Base-by-base conservation (phyloP, 1,140 invertebrate genomes). In the Battus philenor region DNA sequence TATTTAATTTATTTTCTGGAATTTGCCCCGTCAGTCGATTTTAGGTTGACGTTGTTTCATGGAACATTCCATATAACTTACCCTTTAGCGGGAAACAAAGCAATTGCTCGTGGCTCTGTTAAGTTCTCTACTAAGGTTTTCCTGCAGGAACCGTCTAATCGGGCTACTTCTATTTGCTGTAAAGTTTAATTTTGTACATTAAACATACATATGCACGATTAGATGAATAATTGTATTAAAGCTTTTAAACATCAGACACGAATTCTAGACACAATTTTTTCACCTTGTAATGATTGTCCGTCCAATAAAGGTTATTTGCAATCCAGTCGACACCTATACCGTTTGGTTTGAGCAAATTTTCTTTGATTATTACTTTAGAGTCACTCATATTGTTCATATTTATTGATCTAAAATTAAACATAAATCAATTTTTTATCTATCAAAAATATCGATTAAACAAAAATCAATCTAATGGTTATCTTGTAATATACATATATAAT, bases 251-350 rank as follows among this genome's bases (percentile, higher is more conserved):
- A 13, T 13, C 11, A n/a, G 9, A 15, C 1, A 32, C 16, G 30
- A 16, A 32, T n/a, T 7, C 13, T 20, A 20, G 6, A 20, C 2
- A 6, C 18, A 20, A 20, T 6, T 20, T 20, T 3, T 44, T 44
- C 59, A 92, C 88, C 75, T 94, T 94, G 12, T 92, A 90, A 33
- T 91, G 90, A 27, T 92, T 93, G 68, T 96, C 94, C 0, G 94
- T 94, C 94, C 94, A 97, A 71, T 97, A 97, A 10, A 98, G 87
- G 71, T 97, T 97, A 44, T 94, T 89, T 8, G 93, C 91, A 36
- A 97, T 88, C 94, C 94, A 97, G 73, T 97, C 96, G 0, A 97
- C 89, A 0, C 93, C 94, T 17, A 97, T 76, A 20, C 94, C 93
- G 68, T 95, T 93, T 2, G 93, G 92, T 53, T 89, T 89, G 50